Percentiles rank a stretch among this genome's conserved stretches.
phyloP scores from a whole-genome alignment of 2,888 invertebrate genomes.

The Diarsia dahlii region DNA sequence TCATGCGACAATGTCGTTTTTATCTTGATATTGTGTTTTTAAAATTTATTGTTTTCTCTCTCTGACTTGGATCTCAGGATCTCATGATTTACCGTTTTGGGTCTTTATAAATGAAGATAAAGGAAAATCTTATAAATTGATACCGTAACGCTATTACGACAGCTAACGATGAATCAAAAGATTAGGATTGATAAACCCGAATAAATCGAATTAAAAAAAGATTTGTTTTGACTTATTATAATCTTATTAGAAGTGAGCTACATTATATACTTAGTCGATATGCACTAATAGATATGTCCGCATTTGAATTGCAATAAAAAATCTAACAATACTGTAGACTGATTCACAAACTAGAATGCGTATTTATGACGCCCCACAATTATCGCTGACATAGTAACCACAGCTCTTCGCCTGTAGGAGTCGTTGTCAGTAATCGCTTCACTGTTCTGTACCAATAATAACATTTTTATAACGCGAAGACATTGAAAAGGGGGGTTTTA shows the following conservation, averaged over 20 bases:
- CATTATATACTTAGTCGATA: slow-evolving; percentile 38
- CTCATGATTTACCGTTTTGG: slow-evolving; percentile 70
- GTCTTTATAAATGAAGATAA: slow-evolving; percentile 52
- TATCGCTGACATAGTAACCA: slow-evolving; percentile 60
- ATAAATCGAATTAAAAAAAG: slow-evolving; percentile 22
- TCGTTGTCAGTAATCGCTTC: slow-evolving; percentile 53
- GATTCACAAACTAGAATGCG: slow-evolving; percentile 48
- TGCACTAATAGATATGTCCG: slow-evolving; percentile 33
- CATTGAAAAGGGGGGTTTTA: slow-evolving; percentile 77
- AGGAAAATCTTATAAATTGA: slow-evolving; percentile 41
- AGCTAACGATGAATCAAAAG: slow-evolving; percentile 44
- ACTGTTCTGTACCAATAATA: slow-evolving; percentile 63
- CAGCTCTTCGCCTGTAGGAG: slow-evolving; percentile 54
- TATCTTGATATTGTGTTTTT: slow-evolving; percentile 83
- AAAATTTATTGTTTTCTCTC: slow-evolving; percentile 75
- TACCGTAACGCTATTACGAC: slow-evolving; percentile 38
- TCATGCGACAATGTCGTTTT: slow-evolving; percentile 89
- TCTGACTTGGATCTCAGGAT: slow-evolving; percentile 69
- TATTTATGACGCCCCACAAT: slow-evolving; percentile 57
- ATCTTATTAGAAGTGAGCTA: slow-evolving; percentile 45
- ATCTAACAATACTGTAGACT: slow-evolving; percentile 52
- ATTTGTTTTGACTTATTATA: slow-evolving; percentile 18
- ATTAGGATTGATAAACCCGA: slow-evolving; percentile 43
- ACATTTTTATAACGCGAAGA: slow-evolving; percentile 74
- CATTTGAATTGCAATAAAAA: slow-evolving; percentile 45